A percentile compares a stretch with the other conserved stretches of the same genome.
These are phyloP conservation scores for Astatoreochromis straeleni DNA, from an alignment of 2,113 vertebrate genomes.

Conservation along the genomic window DNA sequence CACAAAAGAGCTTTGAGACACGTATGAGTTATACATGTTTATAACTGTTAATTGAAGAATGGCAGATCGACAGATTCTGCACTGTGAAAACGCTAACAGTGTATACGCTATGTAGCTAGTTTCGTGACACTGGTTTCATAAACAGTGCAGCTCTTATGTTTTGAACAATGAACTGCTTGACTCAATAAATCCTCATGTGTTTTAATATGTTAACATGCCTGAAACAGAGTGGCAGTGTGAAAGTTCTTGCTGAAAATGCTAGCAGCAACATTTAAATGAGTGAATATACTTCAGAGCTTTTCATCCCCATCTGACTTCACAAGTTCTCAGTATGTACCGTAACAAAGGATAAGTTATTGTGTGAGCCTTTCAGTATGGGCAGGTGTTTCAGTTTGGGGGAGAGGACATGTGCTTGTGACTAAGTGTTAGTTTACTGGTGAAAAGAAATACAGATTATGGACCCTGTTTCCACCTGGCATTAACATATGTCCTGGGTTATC, in stretches of 20 bases:
- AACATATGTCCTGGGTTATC: background rate
- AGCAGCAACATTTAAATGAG: constrained; percentile 2
- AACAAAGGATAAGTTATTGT: background rate
- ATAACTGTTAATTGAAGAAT: constrained; percentile 25
- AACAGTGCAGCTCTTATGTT: background rate
- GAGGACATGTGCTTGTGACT: background rate
- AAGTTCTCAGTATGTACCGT: background rate
- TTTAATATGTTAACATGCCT: background rate
- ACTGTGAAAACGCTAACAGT: background rate
- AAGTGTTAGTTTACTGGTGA: background rate
- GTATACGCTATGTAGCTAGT: background rate
- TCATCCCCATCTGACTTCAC: background rate
- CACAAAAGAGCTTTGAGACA: constrained; percentile 60
- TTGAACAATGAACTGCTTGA: background rate
- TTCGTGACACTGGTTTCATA: background rate
- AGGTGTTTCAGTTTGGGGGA: background rate
- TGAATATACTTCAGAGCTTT: constrained; percentile 14
- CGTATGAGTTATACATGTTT: constrained; percentile 3
- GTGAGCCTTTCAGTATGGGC: background rate
- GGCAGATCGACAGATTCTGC: constrained; percentile 14
- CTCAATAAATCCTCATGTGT: background rate
- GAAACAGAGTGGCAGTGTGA: background rate
- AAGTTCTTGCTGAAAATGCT: background rate
- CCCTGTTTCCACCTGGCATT: background rate
- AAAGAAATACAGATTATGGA: background rate